Evolutionary conservation across 2,797 vertebrate genomes (phyloP).

Genomic region (Podarcis siculus): DNA sequence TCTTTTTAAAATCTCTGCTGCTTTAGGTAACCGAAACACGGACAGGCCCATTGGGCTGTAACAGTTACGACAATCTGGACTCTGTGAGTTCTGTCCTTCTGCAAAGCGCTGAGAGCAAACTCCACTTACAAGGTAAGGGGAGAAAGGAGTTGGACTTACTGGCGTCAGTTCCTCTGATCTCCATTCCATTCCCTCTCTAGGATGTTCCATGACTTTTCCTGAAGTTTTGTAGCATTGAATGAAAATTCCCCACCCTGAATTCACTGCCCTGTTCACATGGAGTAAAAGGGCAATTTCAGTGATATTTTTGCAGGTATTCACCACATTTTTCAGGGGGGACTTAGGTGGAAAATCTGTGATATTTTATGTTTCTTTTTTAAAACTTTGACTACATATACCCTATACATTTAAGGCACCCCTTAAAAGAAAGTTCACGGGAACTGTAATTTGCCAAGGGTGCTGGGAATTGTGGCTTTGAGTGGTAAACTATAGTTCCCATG

Average conservation of each 20-base stretch:
- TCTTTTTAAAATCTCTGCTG: constrained; percentile 43
- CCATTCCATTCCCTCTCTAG: neutral
- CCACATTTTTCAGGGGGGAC: too few species aligned
- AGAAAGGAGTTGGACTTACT: neutral
- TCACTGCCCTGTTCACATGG: neutral
- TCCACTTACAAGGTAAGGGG: constrained; percentile 95
- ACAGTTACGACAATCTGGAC: constrained; percentile 99
- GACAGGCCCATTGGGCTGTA: constrained; percentile 97
- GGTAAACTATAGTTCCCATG: too few species aligned
- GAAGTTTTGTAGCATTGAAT: neutral
- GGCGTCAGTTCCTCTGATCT: too few species aligned
- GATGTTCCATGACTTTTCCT: neutral
- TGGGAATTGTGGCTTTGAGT: too few species aligned
- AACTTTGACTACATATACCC: too few species aligned
- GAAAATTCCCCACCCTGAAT: neutral
- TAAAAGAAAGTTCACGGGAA: too few species aligned
- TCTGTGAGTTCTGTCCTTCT: constrained; percentile 98
- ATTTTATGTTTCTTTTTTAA: too few species aligned
- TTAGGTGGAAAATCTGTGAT: too few species aligned
- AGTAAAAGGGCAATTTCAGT: neutral
- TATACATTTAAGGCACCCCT: too few species aligned
- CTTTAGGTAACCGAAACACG: constrained; percentile 96
- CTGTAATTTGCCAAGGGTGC: too few species aligned
- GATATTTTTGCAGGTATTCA: neutral
- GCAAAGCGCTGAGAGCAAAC: constrained; percentile 98